A percentile compares a stretch with the other conserved stretches of the same genome.
Conservation (phyloP, 2,797 vertebrate genomes). For the Podarcis siculus region DNA sequence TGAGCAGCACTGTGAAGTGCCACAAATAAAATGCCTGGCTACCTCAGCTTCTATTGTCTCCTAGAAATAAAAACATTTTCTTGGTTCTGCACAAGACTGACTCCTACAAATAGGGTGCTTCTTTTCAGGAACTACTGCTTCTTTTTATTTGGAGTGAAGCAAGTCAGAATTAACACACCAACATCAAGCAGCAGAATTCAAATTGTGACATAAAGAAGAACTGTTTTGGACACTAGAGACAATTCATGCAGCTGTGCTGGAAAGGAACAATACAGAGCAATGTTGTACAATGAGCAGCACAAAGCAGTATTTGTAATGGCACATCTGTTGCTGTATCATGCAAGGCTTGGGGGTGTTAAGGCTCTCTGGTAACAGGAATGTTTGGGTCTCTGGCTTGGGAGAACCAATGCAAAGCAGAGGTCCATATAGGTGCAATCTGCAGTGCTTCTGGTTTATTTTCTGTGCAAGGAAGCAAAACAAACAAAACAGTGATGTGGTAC, state of each 20-base stretch:
- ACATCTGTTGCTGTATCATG: conserved; percentile 7
- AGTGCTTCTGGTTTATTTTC: neutral
- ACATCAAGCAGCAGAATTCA: neutral
- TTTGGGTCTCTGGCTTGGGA: neutral
- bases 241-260: conserved; percentile 28
- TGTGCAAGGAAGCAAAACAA: neutral
- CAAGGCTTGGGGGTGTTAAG: neutral
- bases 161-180: neutral
- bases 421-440: neutral
- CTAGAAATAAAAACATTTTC: neutral
- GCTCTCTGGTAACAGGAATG: neutral
- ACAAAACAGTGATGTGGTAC: neutral
- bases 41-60: neutral
- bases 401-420: neutral
- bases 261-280: conserved; percentile 15
- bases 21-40: neutral
- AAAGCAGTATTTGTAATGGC: conserved; percentile 24
- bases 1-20: neutral
- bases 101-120: neutral
- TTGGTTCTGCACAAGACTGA: neutral
- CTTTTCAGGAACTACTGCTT: neutral
- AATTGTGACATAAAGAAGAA: neutral
- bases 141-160: neutral
- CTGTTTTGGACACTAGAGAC: neutral
- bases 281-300: neutral